Percentiles rank a stretch among this genome's conserved stretches.
Evolutionary conservation across 2,113 vertebrate genomes (phyloP).

Genomic region (Pterophyllum scalare): DNA sequence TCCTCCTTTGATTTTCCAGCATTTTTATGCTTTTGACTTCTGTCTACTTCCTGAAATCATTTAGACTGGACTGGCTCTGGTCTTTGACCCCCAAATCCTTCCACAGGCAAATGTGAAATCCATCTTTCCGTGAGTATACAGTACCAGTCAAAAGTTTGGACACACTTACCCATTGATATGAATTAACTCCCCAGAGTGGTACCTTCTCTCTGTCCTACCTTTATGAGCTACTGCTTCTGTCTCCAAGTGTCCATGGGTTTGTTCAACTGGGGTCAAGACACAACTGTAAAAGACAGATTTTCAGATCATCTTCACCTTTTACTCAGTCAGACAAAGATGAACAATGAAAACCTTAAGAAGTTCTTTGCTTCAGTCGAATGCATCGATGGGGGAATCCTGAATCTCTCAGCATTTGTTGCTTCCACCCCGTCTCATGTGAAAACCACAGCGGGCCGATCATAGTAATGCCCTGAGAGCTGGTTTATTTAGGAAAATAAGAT

Average conservation of each 20-base stretch:
- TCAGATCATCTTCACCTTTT: neutral
- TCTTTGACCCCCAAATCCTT: too few relatives aligned
- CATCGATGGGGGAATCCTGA: neutral
- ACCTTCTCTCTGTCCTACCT: neutral
- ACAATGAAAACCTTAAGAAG: conserved; percentile 2
- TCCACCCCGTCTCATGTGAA: neutral
- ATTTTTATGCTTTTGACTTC: neutral
- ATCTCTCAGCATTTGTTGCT: conserved; percentile 5
- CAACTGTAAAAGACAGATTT: neutral
- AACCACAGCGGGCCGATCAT: neutral
- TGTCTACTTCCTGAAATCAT: neutral
- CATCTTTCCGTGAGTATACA: neutral
- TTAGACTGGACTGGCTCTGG: too few relatives aligned
- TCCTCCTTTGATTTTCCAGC: neutral
- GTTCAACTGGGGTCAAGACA: neutral
- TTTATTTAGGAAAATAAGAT: too few relatives aligned
- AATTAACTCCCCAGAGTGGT: neutral
- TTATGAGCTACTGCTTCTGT: neutral
- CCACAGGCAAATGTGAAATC: neutral
- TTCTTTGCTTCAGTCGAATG: neutral
- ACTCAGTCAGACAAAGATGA: conserved; percentile 19
- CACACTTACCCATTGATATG: too few relatives aligned
- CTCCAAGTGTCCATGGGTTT: neutral
- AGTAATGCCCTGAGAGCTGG: neutral
- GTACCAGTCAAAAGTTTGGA: neutral